phyloP scores from a whole-genome alignment of 2,113 vertebrate species.

The Pelmatolapia mariae region DNA sequence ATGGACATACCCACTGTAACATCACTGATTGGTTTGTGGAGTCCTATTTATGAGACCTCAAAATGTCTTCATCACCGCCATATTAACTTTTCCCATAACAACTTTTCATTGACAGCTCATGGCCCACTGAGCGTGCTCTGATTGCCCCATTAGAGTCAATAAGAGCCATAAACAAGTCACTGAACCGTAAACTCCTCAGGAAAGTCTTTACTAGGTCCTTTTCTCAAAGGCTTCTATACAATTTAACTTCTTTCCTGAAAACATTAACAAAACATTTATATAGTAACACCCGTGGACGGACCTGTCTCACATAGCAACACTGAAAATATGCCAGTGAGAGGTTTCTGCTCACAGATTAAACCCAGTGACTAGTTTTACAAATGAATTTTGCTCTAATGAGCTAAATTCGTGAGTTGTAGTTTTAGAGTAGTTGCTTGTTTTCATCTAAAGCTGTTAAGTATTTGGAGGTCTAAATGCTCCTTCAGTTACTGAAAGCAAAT shows the following conservation, averaged over 20 bases:
- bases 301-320: background rate
- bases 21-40: background rate
- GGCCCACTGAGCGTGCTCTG: background rate
- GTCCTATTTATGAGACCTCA: background rate
- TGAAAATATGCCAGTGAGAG: background rate
- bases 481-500: background rate
- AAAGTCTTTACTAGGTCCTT: background rate
- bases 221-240: background rate
- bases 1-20: background rate
- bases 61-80: background rate
- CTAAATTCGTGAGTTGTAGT: background rate
- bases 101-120: background rate
- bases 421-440: background rate
- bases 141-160: background rate
- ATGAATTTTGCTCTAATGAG: fast-evolving
- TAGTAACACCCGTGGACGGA: background rate
- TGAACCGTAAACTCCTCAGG: background rate
- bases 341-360: background rate
- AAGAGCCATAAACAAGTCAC: background rate
- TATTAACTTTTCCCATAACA: background rate
- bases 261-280: background rate
- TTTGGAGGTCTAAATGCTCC: background rate
- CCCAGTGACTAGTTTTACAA: background rate
- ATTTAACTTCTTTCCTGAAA: background rate
- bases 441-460: fast-evolving